Conservation (phyloP, 2,113 vertebrate species). For the Polyodon spathula region DNA sequence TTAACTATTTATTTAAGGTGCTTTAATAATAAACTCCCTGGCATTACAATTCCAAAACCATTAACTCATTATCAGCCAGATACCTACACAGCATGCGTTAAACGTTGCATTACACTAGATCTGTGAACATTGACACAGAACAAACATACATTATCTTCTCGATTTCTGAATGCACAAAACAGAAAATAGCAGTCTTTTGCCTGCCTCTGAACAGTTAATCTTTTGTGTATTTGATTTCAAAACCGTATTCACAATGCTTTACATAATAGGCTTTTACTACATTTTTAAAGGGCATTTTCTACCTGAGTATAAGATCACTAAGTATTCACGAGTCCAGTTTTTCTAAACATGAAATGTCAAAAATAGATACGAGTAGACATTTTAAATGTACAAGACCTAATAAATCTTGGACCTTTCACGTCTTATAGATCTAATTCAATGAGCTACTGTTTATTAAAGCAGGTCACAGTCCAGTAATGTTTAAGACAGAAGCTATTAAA, state of each 20-base stretch:
- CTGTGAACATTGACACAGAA: conserved; percentile 2
- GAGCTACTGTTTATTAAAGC: conserved; percentile 8
- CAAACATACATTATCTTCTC: conserved; percentile 3
- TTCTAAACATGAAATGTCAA: conserved; percentile 6
- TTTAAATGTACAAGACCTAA: conserved; percentile 10
- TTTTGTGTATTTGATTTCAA: neutral
- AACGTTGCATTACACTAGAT: conserved; percentile 7
- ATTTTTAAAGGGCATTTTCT: conserved; percentile 8
- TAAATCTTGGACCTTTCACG: neutral
- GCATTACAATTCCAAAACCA: neutral
- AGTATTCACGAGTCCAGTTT: conserved; percentile 3
- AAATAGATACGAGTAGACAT: conserved; percentile 7
- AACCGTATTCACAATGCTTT: conserved; percentile 7
- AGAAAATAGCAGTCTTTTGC: neutral
- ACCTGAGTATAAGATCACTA: conserved; percentile 9
- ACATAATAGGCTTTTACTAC: neutral
- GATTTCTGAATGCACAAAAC: neutral
- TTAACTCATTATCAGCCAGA: conserved; percentile 29
- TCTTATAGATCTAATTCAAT: neutral
- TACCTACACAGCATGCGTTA: conserved; percentile 14
- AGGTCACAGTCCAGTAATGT: conserved; percentile 9
- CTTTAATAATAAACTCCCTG: neutral
- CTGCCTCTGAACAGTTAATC: neutral
- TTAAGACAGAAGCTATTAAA: conserved; percentile 21
- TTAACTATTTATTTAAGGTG: conserved; percentile 35